A percentile compares a stretch with the other conserved stretches of the same genome.
Conservation (phyloP, 2,113 vertebrate species). For the Zonotrichia leucophrys region DNA sequence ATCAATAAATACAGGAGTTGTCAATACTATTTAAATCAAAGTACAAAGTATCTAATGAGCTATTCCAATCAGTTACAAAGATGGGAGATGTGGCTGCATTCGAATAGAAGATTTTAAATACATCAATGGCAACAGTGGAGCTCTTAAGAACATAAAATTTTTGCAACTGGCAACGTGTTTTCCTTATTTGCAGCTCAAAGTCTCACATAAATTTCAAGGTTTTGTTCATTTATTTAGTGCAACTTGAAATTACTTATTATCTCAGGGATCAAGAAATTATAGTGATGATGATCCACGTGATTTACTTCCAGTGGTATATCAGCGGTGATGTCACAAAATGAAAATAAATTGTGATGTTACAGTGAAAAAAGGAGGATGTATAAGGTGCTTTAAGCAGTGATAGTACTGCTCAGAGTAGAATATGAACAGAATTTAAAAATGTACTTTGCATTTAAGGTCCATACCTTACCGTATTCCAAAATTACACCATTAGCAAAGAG, state of each 20-base stretch:
- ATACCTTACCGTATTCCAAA: not conserved
- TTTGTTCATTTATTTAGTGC: slow-evolving; percentile 44
- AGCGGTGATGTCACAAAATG: not conserved
- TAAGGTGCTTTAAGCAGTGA: not conserved
- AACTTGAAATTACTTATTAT: slow-evolving; percentile 39
- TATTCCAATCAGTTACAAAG: slow-evolving; percentile 47
- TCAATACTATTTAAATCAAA: slow-evolving; percentile 63
- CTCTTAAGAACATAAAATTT: slow-evolving; percentile 45
- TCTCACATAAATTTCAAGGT: slow-evolving; percentile 1
- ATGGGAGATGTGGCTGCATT: slow-evolving; percentile 52
- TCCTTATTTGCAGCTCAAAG: slow-evolving; percentile 32
- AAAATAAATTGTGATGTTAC: not conserved
- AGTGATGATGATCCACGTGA: not conserved
- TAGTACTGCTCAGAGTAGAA: not conserved
- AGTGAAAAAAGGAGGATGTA: not conserved
- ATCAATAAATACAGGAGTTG: slow-evolving; percentile 38
- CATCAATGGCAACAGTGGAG: slow-evolving; percentile 26
- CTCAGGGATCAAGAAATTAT: not conserved
- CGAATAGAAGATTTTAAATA: slow-evolving; percentile 54
- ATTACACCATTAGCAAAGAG: not conserved
- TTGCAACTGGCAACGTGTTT: slow-evolving; percentile 22
- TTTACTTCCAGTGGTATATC: not conserved
- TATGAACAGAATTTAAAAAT: not conserved
- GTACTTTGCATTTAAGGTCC: not conserved
- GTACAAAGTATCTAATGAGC: slow-evolving; percentile 55